Evolutionary conservation across 2,888 invertebrate genomes (phyloP), one percentile per base, ranked within the genome.

Genomic region (Cyrtodaria siliqua): DNA sequence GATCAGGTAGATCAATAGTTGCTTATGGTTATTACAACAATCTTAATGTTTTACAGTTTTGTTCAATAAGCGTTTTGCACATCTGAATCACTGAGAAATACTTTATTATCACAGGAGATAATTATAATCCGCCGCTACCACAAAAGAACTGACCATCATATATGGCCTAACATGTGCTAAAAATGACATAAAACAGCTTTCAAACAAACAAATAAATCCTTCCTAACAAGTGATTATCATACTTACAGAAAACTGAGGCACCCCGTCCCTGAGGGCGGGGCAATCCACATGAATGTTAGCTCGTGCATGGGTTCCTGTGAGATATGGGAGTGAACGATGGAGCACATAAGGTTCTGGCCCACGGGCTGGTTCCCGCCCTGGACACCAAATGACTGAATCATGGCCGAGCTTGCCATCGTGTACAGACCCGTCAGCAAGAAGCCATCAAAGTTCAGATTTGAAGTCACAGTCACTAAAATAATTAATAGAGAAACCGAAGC

Each of bases 241-340:
- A 89, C 92, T 88, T 84, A 93, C 93, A 92, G 71, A 74, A 93
- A 93, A 70, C 89, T 92, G 44, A 93, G 88, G 85, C 93, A 93
- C 26, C 93, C 93, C 8, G 92, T 91, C 8, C 92, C 92, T 27
- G 81, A 67, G n/a, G 89, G 88, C 12, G 93, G 93, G 4, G 92
- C 92, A 75, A 89, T 84, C 92, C 93, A 93, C 24, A 89, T 76
- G 84, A 93, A 92, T 14, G 77, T 74, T 20, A 93, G 73, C 49
- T 87, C 80, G 18, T 91, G 89, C 27, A 86, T 84, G 3, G 92
- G 92, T 2, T 74, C 64, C 16, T 72, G 82, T 18, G 90, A 87
- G 26, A 90, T 85, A 77, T 91, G 90, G 6, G 91, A 88, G 79
- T 92, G 92, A 14, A 93, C 92, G 2, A 90, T 89, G 23, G 92